Evolutionary conservation across 2,797 vertebrate genomes (phyloP), one percentile per base, ranked within the genome.

Genomic region (Harpagifer antarcticus): DNA sequence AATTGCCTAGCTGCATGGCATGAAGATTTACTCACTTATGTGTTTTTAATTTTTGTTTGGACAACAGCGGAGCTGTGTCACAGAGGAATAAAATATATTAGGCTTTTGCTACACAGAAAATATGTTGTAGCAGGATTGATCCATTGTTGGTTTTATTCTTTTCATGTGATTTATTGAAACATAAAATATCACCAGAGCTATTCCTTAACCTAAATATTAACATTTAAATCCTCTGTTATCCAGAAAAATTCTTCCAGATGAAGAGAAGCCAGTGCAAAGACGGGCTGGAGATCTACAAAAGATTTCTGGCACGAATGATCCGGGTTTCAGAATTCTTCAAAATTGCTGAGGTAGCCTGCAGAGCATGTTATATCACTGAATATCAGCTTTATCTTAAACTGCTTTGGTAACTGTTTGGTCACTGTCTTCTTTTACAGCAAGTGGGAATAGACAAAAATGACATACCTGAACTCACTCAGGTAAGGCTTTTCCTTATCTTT

Each of bases 211-310:
- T 58, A 37, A 49, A 37, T 2, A 54, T 16, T 68, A 13, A 60
- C 9, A 3, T 47, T 49, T 65, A 17, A 17, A 16, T 10, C n/a
- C 9, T 65, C n/a, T 75, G 53, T 73, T 73, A 15, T 77, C 13
- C 65, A 99, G 98, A 99, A 93, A 99, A 99, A 89, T 99, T 99
- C 91, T 99, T 99, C 96, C 97, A 99, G 93, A 99, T 99, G 98
- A 99, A 99, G 93, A 98, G 97, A 88, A 96, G 97, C 72, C 98
- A 99, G 69, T 99, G 98, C 93, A 99, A 98, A 96, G 98, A 99
- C 20, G 98, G 97, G 20, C 93, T 99, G 89, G 98, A 99, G 96
- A 98, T 99, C 92, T 99, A 99, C 93, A 99, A 99, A 91, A 95
- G 96, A 73, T 99, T 99, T 94, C 93, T 99, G 78, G 99, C 97